Percentiles rank a stretch among this genome's conserved stretches.
phyloP scores from a whole-genome alignment of 2,113 vertebrate species.

The Syngnathus typhle region DNA sequence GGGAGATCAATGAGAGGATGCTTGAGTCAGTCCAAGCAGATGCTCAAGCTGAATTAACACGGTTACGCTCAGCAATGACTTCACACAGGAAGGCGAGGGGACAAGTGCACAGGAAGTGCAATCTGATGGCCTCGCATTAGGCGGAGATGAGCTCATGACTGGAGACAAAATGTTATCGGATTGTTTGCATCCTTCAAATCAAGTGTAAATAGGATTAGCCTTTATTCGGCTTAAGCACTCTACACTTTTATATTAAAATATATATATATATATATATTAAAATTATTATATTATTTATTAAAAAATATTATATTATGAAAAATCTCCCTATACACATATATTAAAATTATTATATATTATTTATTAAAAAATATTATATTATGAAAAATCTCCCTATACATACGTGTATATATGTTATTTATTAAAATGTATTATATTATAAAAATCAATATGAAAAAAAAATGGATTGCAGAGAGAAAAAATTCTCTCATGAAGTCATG shows the following conservation, averaged over 20 bases:
- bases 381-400: too few species aligned
- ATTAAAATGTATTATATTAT: too few species aligned
- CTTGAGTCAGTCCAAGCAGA: constrained; percentile 76
- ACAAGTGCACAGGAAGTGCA: constrained; percentile 65
- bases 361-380: not conserved
- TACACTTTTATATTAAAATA: not conserved
- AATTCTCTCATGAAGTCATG: not conserved
- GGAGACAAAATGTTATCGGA: constrained; percentile 36
- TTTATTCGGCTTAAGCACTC: not conserved
- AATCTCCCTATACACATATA: too few species aligned
- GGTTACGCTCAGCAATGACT: constrained; percentile 63
- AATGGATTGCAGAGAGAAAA: not conserved
- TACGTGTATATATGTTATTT: too few species aligned
- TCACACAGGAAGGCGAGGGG: constrained; percentile 65
- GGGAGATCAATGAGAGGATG: constrained; percentile 50
- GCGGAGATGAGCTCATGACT: constrained; percentile 50
- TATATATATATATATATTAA: not conserved
- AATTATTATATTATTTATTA: too few species aligned
- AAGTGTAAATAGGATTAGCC: constrained; percentile 18
- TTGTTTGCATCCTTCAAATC: constrained; percentile 11
- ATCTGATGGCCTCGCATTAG: constrained; percentile 60
- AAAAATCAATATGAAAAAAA: not conserved
- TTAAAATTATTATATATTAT: too few species aligned
- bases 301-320: not conserved
- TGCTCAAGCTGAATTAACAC: constrained; percentile 68